Base-by-base conservation (phyloP, 2,113 vertebrate species). In the Podarcis raffonei region DNA sequence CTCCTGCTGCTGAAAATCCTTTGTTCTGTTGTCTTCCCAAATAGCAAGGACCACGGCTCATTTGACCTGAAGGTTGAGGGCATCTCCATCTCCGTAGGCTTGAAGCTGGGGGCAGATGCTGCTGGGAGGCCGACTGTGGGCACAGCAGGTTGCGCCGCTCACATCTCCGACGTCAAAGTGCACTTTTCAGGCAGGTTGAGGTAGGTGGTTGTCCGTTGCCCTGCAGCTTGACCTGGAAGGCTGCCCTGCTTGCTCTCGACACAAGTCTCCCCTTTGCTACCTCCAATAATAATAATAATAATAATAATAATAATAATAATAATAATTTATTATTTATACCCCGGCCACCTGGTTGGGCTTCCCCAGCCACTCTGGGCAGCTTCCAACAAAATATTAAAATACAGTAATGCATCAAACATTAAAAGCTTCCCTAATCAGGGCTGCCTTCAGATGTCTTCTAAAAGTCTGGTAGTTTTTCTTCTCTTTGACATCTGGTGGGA, bases 81-180 rank as follows among this genome's bases (percentile, higher is more conserved):
- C 32, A 37, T 94, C 79, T 93, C 71, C 84, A 91, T 95, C 85
- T 92, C 90, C 0, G 32, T 92, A 62, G 89, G 87, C 75, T 82
- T 95, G 84, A 88, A 84, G 25, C 27, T 95, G 83, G 92, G 87
- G 16, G 93, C 83, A 37, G 92, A 95, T 65, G 2, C 22, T 7
- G 53, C 89, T 12, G 94, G 93, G 76, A 16, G 53, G 25, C 94
- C 82, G 27, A 94, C 87, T 0, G 93, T 71, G 59, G 76, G 83
- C 0, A 57, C 91, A 27, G 57, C 66, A 9, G 72, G 83, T 16
- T 96, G 94, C 68, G 88, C n/a, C 39, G 88, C 37, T 32, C 88
- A 87, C 62, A 83, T 94, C 22, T 79, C 87, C 25, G 30, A 42
- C 0, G 37, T 96, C 81, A 42, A 42, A 0, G 2, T 94, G 27